Evolutionary conservation across 2,797 vertebrate genomes (phyloP), one percentile per base, ranked within the genome.

Genomic region (Botia almorhae): DNA sequence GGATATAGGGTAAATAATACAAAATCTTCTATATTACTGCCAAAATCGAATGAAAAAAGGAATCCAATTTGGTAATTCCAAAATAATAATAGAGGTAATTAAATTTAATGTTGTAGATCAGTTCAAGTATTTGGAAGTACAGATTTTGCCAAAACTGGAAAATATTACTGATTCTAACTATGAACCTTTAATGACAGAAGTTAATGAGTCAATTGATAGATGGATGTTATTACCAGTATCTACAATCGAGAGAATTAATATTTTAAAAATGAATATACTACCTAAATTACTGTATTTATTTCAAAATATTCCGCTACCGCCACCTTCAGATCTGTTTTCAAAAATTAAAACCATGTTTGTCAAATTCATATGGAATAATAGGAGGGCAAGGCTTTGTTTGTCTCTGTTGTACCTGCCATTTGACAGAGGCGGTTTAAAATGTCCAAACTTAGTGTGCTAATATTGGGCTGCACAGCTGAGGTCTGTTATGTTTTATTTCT

Each of bases 401-500:
- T 53, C 16, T 13, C 13, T 53, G 16, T 13, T 53, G 14, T 53
- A 53, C 13, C 13, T 53, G 13, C 51, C 51, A 16, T 53, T 53
- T 13, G 51, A 53, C 13, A 13, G 51, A 13, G 51, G 51, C n/a
- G 51, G 51, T 5, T 13, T 50, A 50, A 50, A 50, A 13, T 50
- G 46, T 13, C 46, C 46, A 11, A 50, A 50, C 46, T 13, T 50
- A 39, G 36, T 39, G 36, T 39, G 36, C 4, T 39, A 26, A 39
- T 39, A 4, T 39, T 39, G 4, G 36, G 4, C 7, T 39, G 36
- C 36, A 39, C 7, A 39, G 36, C 26, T 67, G 16, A 67, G 71
- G n/a, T 23, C 55, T 43, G 0, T 74, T 16, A 60, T 60, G 53
- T 60, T 74, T 4, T 58, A 56, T 43, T 60, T 74, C 12, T 74